Conservation (phyloP, 2,113 vertebrate species). For the Plecotus auritus region DNA sequence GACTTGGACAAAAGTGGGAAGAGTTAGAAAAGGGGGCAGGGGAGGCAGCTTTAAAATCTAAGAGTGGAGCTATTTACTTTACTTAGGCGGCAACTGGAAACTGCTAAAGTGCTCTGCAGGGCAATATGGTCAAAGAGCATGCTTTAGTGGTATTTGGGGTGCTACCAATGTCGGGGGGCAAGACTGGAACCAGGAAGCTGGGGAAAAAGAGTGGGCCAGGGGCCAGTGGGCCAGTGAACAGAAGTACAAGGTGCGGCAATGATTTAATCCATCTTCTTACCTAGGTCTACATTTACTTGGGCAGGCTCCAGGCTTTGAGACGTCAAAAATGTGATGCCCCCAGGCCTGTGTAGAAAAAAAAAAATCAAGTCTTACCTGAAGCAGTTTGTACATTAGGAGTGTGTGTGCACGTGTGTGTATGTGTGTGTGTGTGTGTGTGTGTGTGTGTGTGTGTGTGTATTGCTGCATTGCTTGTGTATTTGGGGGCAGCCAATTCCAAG, state of each 20-base stretch:
- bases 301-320: neutral
- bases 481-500: neutral
- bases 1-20: neutral
- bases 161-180: neutral
- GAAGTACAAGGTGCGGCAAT: neutral
- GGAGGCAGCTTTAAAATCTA: neutral
- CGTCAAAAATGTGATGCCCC: neutral
- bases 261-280: neutral
- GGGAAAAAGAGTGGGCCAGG: neutral
- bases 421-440: accelerated
- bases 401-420: accelerated
- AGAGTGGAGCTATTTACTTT: neutral
- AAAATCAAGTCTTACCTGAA: neutral
- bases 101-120: neutral
- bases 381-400: neutral
- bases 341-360: neutral
- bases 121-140: neutral
- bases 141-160: neutral
- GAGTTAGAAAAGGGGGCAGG: neutral
- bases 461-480: neutral
- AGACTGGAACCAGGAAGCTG: neutral
- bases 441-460: accelerated
- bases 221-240: neutral
- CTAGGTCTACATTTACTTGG: neutral
- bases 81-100: neutral